Evolutionary conservation across 2,888 invertebrate species (phyloP).

Genomic region (Antheraea yamamai): DNA sequence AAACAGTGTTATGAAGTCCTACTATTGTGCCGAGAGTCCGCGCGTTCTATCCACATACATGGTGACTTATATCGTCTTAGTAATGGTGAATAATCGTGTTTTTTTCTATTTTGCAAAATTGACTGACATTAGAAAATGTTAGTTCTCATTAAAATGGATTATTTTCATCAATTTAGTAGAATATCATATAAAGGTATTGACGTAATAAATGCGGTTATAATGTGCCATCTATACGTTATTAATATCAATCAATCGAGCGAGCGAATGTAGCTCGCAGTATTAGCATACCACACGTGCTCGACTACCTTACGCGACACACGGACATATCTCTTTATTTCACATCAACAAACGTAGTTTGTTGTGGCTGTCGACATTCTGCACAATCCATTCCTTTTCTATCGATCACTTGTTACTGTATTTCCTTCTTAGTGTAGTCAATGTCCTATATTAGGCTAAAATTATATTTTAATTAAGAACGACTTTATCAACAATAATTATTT

Average conservation of each 20-base stretch:
- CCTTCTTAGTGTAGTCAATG: not conserved
- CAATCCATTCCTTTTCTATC: conserved; percentile 33
- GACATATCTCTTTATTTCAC: conserved; percentile 16
- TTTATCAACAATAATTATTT: not conserved
- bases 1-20: too few species aligned
- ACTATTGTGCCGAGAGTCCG: too few species aligned
- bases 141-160: too few species aligned
- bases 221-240: conserved; percentile 51
- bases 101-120: too few species aligned
- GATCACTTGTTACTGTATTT: not conserved
- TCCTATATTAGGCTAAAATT: not conserved
- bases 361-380: conserved; percentile 37
- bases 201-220: too few species aligned
- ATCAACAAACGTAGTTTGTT: conserved; percentile 18
- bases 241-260: conserved; percentile 38
- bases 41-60: too few species aligned
- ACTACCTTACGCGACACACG: conserved; percentile 29
- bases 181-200: too few species aligned
- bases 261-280: conserved; percentile 27
- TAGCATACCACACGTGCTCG: conserved; percentile 39
- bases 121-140: too few species aligned
- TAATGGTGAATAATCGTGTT: too few species aligned
- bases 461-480: not conserved
- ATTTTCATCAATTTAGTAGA: too few species aligned
- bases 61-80: too few species aligned